Conservation (phyloP, 2,113 vertebrate genomes). For the Zonotrichia leucophrys region DNA sequence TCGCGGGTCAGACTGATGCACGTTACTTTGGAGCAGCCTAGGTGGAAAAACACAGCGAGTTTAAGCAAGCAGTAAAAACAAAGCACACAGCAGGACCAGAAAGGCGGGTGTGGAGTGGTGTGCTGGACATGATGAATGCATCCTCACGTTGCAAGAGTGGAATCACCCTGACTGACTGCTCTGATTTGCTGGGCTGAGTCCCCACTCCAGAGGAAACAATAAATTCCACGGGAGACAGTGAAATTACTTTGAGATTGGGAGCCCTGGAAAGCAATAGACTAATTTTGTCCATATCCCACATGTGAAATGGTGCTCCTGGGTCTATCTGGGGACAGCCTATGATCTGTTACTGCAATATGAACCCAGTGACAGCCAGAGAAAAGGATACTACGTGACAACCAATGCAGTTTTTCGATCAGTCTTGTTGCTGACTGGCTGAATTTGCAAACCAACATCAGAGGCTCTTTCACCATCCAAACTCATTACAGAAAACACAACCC, state of each 20-base stretch:
- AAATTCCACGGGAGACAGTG: neutral
- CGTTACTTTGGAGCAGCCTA: conserved; percentile 97
- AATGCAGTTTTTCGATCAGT: neutral
- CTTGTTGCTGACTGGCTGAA: neutral
- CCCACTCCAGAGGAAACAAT: neutral
- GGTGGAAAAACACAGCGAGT: neutral
- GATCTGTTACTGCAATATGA: neutral
- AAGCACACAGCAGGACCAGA: neutral
- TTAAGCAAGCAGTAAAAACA: neutral
- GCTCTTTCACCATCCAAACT: neutral
- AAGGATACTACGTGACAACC: neutral
- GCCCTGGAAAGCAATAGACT: neutral
- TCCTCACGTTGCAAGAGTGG: neutral
- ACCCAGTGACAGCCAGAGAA: neutral
- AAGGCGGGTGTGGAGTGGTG: accelerated
- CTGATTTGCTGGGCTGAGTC: neutral
- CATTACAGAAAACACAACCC: neutral
- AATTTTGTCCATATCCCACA: neutral
- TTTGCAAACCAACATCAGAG: conserved; percentile 16
- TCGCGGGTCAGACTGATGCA: conserved; percentile 95
- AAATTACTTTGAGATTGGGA: neutral
- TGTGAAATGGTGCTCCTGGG: neutral
- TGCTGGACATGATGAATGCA: neutral
- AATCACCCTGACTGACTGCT: neutral
- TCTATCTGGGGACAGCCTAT: neutral